These are phyloP conservation scores for Bacillus rossius DNA, from an alignment of 1,140 invertebrate species.

Conservation along the genomic window DNA sequence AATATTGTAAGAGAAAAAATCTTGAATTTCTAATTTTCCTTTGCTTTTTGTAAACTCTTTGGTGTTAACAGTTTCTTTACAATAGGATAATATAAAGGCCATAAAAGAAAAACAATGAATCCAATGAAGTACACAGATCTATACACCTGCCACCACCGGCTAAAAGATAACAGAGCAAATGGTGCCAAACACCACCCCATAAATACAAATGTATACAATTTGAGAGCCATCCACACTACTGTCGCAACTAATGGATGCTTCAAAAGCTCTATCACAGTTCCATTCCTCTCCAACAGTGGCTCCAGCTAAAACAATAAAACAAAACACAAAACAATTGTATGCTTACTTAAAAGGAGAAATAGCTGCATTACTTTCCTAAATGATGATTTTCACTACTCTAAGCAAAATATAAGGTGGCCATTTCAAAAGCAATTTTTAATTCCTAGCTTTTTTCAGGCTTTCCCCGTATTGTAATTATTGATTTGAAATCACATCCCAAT, in stretches of 20 bases:
- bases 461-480: neutral
- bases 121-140: conserved; percentile 56
- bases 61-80: conserved; percentile 36
- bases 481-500: neutral
- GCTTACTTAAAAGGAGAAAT: too few relatives aligned
- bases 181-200: conserved; percentile 82
- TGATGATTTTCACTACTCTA: neutral
- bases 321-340: neutral
- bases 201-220: conserved; percentile 70
- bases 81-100: conserved; percentile 47
- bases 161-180: conserved; percentile 67
- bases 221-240: conserved; percentile 51
- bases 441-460: too few relatives aligned
- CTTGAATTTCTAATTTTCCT: too few relatives aligned
- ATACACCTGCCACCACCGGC: conserved; percentile 57
- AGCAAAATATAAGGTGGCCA: neutral
- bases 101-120: conserved; percentile 54
- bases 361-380: neutral
- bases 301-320: conserved; percentile 35
- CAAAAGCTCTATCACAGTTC: conserved; percentile 22
- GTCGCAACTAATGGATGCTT: conserved; percentile 30
- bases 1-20: too few relatives aligned
- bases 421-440: neutral
- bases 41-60: neutral
- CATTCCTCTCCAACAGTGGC: conserved; percentile 31